Evolutionary conservation across 2,797 vertebrate species (phyloP), one percentile per base, ranked within the genome.

Genomic region (Propithecus deckenii): DNA sequence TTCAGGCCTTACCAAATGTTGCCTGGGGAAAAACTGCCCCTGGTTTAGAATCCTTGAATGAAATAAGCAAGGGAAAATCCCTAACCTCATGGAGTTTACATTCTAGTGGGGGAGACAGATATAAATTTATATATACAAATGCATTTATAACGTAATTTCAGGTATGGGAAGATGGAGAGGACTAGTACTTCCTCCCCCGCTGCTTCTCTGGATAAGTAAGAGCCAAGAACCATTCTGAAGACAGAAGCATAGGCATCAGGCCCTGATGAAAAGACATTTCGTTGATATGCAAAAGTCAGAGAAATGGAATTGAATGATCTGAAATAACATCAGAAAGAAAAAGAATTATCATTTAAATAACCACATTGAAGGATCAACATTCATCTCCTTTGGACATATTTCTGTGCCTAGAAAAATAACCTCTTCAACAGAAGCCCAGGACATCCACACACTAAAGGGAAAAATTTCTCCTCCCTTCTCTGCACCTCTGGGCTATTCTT

Each of bases 391-490:
- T 46, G 35, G 61, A 35, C n/a, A 78, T 41, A 81, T 69, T 76
- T 80, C 2, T 85, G 38, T 83, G 48, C 67, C 46, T 69, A 32
- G 41, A 93, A 95, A 96, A 83, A 69, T 55, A 86, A 63, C 67
- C 32, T 90, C 72, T 94, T 76, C 85, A 65, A 75, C 74, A 95
- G 80, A 86, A 84, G n/a, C 43, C 43, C 8, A 55, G n/a, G 61
- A 89, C 74, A 83, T 17, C 50, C 10, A 88, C 30, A 61, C 1
- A 1, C 46, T 80, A 38, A 78, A 10, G 15, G 81, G 50, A 57
- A 61, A 50, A 41, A 8, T 81, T 15, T 91, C 48, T 95, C 30
- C 83, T 93, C 76, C 96, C 72, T 95, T 76, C 52, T 94, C 81
- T 86, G 22, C 71, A 95, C 59, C 63, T 91, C 52, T 14, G 52